phyloP scores from a whole-genome alignment of 2,113 vertebrate genomes.

The Oryzias woworae region DNA sequence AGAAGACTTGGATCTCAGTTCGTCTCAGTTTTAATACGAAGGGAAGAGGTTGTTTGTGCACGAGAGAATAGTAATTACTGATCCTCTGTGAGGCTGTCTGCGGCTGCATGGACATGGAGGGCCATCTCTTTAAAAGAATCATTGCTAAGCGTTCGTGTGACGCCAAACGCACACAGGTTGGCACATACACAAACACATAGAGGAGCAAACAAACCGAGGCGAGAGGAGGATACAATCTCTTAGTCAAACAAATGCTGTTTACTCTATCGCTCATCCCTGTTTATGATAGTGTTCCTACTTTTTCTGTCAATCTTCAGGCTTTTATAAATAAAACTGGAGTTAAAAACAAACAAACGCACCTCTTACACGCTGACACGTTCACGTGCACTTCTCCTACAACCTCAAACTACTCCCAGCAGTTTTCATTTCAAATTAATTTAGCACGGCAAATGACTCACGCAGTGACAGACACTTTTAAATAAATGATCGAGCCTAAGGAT shows the following conservation, averaged over 20 bases:
- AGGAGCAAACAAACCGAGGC: slow-evolving; percentile 55
- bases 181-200: slow-evolving; percentile 44
- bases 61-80: slow-evolving; percentile 63
- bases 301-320: slow-evolving; percentile 13
- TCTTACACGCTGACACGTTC: slow-evolving; percentile 75
- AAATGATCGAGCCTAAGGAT: slow-evolving; percentile 87
- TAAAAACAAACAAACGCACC: slow-evolving; percentile 32
- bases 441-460: slow-evolving; percentile 85
- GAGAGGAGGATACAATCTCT: slow-evolving; percentile 60
- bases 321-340: background rate
- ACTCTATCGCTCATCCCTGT: slow-evolving; percentile 57
- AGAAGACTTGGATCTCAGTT: slow-evolving; percentile 45
- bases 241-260: slow-evolving; percentile 64
- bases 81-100: slow-evolving; percentile 55
- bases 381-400: slow-evolving; percentile 75
- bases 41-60: slow-evolving; percentile 10
- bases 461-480: slow-evolving; percentile 83
- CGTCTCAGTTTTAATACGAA: slow-evolving; percentile 44
- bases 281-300: slow-evolving; percentile 48
- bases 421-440: slow-evolving; percentile 89
- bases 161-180: slow-evolving; percentile 56
- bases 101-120: slow-evolving; percentile 49
- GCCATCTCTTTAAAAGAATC: slow-evolving; percentile 65
- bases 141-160: slow-evolving; percentile 74
- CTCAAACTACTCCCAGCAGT: slow-evolving; percentile 81